Base-by-base conservation (phyloP, 2,797 vertebrate genomes). In the Thalassophryne amazonica region DNA sequence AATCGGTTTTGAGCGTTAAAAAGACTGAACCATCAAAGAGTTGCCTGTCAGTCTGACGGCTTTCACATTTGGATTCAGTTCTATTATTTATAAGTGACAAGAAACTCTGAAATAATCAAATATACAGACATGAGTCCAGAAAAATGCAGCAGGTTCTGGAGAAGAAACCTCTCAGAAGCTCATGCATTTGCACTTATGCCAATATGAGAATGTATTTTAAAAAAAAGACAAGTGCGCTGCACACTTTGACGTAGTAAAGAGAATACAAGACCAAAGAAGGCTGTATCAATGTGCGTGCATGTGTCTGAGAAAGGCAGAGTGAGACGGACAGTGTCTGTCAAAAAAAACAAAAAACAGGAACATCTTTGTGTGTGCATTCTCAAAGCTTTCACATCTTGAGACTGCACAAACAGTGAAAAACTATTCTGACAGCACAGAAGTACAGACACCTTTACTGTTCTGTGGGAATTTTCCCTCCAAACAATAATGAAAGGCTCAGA, bases 1-100 rank as follows among this genome's bases (percentile, higher is more conserved):
- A 79, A 85, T 76, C 74, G 60, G 61, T 73, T 81, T 78, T 67
- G 43, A 62, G 46, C 69, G 61, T 75, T 77, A 73, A 64, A 76
- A 74, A 67, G 49, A 53, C 39, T 35, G 53, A 75, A 56, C 29
- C 72, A 73, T 78, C 40, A 80, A 76, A 79, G 60, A 32, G 25
- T 2, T 15, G 19, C 32, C 58, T 73, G 78, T 73, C 71, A 69
- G 46, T 72, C 45, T 55, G 48, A 55, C 53, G 34, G 57, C 43
- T 70, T 56, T 64, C 39, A 65, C 68, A 78, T 79, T 65, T 18
- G 16, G 53, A 63, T 72, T 61, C 54, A 45, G 35, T 39, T 38
- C 25, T 52, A 70, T 81, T 76, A 84, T 83, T 82, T 19, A 81
- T 69, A 41, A 45, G 52, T 48, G 61, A 70, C 38, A 31, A 77